Evolutionary conservation across 2,888 invertebrate genomes (phyloP), one percentile per base, ranked within the genome.

Genomic region (Alviniconcha strummeri): DNA sequence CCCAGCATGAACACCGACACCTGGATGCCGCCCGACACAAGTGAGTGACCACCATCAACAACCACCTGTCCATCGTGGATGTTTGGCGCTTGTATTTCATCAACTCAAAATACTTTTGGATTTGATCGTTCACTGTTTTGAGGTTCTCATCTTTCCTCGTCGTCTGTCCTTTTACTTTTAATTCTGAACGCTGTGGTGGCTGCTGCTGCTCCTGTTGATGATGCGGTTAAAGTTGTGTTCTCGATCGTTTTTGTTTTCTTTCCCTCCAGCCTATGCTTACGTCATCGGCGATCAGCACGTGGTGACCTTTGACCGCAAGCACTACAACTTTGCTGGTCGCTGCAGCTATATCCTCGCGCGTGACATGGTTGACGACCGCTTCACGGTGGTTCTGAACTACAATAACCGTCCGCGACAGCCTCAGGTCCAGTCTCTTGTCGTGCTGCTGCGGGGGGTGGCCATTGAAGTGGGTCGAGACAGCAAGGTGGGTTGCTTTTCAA

Each of bases 1-100:
- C n/a, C 96, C 0, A 96, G 96, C 7, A 9, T 60, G 8, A 60
- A 60, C 60, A 60, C 7, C 13, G 60, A 60, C 78, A 96, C 96
- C 85, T 96, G 97, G 95, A 91, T 98, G 88, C 98, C 98, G 75
- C 98, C 98, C 11, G 98, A 97, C 93, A 96, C 96, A 94, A 96
- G 98, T 97, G 94, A 94, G 87, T 77, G n/a, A 5, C 5, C 17
- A 15, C 17, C 17, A 15, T 69, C n/a, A 17, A n/a, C 6, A 69
- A 7, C 6, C 6, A n/a, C 69, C n/a, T 15, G 88, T 96, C 96
- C 0, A 96, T 96, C 7, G 15, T 69, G 15, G 17, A 69, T 64
- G 36, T 3, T 36, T 36, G 36, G 36, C 36, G 3, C 36, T 36
- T 36, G 36, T 36, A 36, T 36, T 36, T 36, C 36, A 36, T 36